Evolutionary conservation across 2,113 vertebrate genomes (phyloP).

Genomic region (Tetrao urogallus): DNA sequence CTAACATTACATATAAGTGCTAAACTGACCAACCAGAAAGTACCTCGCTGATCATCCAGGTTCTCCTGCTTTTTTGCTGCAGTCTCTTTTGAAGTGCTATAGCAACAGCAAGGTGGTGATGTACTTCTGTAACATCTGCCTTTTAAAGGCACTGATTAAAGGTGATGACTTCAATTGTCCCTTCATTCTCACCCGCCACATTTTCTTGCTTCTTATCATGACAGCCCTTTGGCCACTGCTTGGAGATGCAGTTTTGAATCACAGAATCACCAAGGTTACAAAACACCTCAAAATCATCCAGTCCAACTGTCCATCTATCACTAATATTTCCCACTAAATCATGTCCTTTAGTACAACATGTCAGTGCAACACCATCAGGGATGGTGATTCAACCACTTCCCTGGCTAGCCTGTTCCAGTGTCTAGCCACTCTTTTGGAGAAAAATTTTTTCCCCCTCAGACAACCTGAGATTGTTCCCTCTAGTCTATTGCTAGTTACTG

Average conservation of each 20-base stretch:
- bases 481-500: too few species aligned
- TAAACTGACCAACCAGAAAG: neutral
- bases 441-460: too few species aligned
- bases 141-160: neutral
- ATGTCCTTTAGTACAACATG: too few species aligned
- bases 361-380: too few species aligned
- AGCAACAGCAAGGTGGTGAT: neutral
- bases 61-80: neutral
- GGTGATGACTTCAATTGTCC: neutral
- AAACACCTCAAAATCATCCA: too few species aligned
- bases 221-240: neutral
- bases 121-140: neutral
- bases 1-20: fast-evolving
- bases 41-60: neutral
- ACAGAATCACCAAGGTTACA: too few species aligned
- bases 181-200: neutral
- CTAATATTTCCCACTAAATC: too few species aligned
- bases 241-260: neutral
- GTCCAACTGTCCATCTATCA: too few species aligned
- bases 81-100: neutral
- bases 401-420: too few species aligned
- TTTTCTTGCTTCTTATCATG: neutral
- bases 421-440: too few species aligned
- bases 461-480: too few species aligned
- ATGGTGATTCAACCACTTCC: too few species aligned